phyloP scores from a whole-genome alignment of 1,140 invertebrate species.

The Pseudachorutes palmiensis region DNA sequence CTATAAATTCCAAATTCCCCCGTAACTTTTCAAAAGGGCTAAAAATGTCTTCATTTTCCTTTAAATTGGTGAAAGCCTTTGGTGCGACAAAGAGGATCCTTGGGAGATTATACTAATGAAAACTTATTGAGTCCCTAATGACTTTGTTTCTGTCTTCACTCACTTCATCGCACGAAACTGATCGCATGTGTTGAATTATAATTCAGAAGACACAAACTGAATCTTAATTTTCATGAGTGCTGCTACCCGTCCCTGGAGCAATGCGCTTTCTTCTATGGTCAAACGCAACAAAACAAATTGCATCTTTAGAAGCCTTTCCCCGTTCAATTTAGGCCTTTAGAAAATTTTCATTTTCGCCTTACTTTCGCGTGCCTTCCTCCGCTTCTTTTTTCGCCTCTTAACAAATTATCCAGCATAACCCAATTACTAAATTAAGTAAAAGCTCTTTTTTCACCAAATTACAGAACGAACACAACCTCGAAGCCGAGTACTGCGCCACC shows the following conservation, averaged over 20 bases:
- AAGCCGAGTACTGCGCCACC: slow-evolving; percentile 25
- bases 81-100: not conserved
- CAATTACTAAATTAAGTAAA: not conserved
- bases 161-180: not conserved
- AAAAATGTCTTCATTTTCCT: not conserved
- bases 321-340: too few species aligned
- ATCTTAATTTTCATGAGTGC: too few species aligned
- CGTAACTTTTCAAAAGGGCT: not conserved
- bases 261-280: too few species aligned
- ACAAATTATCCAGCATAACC: not conserved
- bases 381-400: not conserved
- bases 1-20: not conserved
- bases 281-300: too few species aligned
- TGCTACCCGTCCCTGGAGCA: too few species aligned
- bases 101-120: slow-evolving; percentile 3
- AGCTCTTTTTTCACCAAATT: not conserved
- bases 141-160: not conserved
- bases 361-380: not conserved
- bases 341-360: not conserved
- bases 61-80: not conserved
- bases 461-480: slow-evolving; percentile 29
- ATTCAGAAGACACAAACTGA: too few species aligned
- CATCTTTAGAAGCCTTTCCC: too few species aligned
- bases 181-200: not conserved
- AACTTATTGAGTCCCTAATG: slow-evolving; percentile 1